Percentiles rank a stretch among this genome's conserved stretches.
Conservation (phyloP, 2,888 invertebrate genomes). For the Incurvaria masculella region DNA sequence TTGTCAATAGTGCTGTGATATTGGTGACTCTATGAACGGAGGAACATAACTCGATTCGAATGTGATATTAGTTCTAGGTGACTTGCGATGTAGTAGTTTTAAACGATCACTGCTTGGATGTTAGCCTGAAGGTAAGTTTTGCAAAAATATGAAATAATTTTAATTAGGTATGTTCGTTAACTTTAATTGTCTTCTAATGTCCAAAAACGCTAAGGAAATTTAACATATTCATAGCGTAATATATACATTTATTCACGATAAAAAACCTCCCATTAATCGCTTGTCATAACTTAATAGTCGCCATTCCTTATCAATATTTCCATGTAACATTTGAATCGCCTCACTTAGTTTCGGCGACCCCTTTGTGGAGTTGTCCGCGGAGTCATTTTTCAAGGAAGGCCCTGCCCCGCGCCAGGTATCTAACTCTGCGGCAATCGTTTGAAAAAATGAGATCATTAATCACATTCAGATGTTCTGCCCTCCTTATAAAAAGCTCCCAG, state of each 20-base stretch:
- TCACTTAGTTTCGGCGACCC: conserved; percentile 21
- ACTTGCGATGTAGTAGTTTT: no score
- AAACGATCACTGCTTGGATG: no score
- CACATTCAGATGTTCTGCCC: neutral
- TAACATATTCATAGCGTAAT: no score
- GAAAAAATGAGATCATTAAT: neutral
- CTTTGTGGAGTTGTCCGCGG: conserved; percentile 37
- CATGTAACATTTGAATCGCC: conserved; percentile 20
- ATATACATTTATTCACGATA: no score
- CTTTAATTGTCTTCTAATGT: no score
- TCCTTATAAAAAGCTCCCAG: neutral
- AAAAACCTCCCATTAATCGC: neutral
- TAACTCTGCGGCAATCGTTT: neutral
- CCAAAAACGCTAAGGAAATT: no score
- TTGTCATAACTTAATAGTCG: neutral
- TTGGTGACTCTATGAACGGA: neutral
- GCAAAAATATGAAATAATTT: no score
- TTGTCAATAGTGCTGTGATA: neutral
- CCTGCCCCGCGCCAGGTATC: neutral
- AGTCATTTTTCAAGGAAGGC: neutral
- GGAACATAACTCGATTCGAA: neutral
- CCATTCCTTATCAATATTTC: neutral
- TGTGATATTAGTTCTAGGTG: neutral
- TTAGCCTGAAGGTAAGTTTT: no score
- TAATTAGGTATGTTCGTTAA: no score